Base-by-base conservation (phyloP, 1,140 invertebrate species). In the Drosophila pseudoananassae region DNA sequence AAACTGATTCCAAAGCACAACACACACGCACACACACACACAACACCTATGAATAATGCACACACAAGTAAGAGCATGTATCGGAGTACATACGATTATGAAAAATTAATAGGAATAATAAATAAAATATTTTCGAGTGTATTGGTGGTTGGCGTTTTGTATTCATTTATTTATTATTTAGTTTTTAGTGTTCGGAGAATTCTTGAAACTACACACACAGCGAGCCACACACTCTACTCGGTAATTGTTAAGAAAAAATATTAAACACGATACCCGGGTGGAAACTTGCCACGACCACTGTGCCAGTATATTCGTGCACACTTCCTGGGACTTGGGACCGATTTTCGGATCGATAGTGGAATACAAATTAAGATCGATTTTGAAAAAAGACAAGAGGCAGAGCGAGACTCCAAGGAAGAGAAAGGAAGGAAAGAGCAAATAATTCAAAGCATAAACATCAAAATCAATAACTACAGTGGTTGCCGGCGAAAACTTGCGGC, bases 1-100 rank as follows among this genome's bases (percentile, higher is more conserved):
- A 75, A 75, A 76, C 71, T 74, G 70, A 75, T 75, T 74, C 70
- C 71, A 57, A 75, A 75, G 45, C 25, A 52, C 23, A 72, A 72
- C 55, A 47, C 4, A 66, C 27, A 38, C n/a, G n/a, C n/a, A 72
- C 55, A 47, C 4, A 4, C 52, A 33, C 25, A 29, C 40, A 66
- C 27, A 55, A 63, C 3, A 52, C 56, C 43, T 49, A 20, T 54
- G 7, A 15, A 15, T 45, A 45, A 50, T 23, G 55, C 51, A 36
- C 29, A 59, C n/a, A n/a, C n/a, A n/a, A n/a, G n/a, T 38, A 50
- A 53, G 23, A 49, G 46, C 43, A 59, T 51, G 14, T 57, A 31
- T 57, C 25, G 2, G 20, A 20, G 36, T 55, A 54, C 7, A 46
- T 10, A 66, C 23, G 51, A 51, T 33, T 43, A 60, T 54, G 43